Percentiles rank a stretch among this genome's conserved stretches.
These are phyloP conservation scores for Xyrichtys novacula DNA, from an alignment of 2,797 vertebrate species.

Conservation along the genomic window DNA sequence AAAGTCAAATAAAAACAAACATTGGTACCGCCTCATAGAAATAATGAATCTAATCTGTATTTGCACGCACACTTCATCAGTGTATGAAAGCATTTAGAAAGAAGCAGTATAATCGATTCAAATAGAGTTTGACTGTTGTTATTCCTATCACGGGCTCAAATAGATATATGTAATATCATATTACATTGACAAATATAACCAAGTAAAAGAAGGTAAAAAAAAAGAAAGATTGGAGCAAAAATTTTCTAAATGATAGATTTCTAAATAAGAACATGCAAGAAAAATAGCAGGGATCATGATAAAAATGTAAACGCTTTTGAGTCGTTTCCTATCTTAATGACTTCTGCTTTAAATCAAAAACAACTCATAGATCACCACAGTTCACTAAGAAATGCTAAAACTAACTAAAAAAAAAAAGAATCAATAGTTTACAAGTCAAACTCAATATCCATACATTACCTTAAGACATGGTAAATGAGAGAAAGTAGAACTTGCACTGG, in stretches of 20 bases:
- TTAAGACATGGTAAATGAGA: slow-evolving; percentile 40
- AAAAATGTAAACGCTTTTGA: background rate
- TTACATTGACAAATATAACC: slow-evolving; percentile 6
- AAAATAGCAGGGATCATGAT: slow-evolving; percentile 10
- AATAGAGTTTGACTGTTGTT: background rate
- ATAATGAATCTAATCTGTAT: background rate
- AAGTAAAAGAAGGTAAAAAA: slow-evolving; percentile 5
- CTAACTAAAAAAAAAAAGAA: slow-evolving; percentile 12
- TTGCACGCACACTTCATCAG: background rate
- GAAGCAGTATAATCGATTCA: background rate
- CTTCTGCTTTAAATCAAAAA: slow-evolving; percentile 22
- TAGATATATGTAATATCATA: background rate
- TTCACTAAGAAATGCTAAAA: slow-evolving; percentile 6
- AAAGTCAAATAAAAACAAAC: slow-evolving; percentile 9
- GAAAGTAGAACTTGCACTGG: slow-evolving; percentile 16
- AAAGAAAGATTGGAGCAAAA: slow-evolving; percentile 14
- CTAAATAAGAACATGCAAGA: background rate
- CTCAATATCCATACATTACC: slow-evolving; percentile 62
- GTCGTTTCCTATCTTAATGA: slow-evolving; percentile 1
- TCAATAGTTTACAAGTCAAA: background rate
- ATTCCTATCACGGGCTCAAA: background rate
- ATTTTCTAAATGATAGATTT: slow-evolving; percentile 13
- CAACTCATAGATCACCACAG: background rate
- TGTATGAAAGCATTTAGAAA: background rate
- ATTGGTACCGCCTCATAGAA: background rate